Evolutionary conservation across 2,113 vertebrate species (phyloP).

Genomic region (Anser cygnoides): DNA sequence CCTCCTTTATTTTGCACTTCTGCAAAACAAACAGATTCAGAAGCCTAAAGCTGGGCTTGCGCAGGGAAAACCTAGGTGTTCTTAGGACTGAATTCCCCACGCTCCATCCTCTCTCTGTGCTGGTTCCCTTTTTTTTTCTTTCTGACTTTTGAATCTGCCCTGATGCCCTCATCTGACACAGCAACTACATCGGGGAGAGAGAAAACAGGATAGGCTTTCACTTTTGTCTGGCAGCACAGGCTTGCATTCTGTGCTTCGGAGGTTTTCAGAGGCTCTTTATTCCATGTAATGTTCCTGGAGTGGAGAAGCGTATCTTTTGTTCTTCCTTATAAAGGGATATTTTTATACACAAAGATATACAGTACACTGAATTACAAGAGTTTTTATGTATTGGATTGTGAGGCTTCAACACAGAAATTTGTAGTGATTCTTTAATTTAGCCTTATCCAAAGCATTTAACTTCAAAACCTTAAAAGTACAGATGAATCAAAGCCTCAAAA

Average conservation of each 20-base stretch:
- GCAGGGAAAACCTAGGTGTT: constrained; percentile 21
- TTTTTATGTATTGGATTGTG: constrained; percentile 52
- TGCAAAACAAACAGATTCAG: not conserved
- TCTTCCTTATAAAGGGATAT: constrained; percentile 69
- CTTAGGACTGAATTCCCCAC: not conserved
- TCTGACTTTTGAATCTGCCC: constrained; percentile 59
- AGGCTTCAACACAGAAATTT: constrained; percentile 33
- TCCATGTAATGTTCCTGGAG: constrained; percentile 71
- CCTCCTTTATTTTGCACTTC: not conserved
- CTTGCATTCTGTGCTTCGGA: constrained; percentile 71
- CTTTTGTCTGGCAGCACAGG: constrained; percentile 74
- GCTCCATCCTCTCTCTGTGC: not conserved
- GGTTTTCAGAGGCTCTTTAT: constrained; percentile 75
- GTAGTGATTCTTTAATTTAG: constrained; percentile 10
- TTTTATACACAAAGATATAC: constrained; percentile 70
- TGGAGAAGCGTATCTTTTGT: constrained; percentile 73
- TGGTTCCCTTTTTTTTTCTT: constrained; percentile 1
- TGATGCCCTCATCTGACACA: constrained; percentile 71
- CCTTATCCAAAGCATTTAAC: constrained; percentile 23
- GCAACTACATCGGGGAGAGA: constrained; percentile 64
- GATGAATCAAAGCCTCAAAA: constrained; percentile 44
- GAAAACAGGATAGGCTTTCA: constrained; percentile 75
- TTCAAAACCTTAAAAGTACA: constrained; percentile 33
- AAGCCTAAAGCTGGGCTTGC: not conserved
- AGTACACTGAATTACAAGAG: constrained; percentile 61